phyloP scores from a whole-genome alignment of 35 echinoderm and acorn worm species.

The Apostichopus japonicus region DNA sequence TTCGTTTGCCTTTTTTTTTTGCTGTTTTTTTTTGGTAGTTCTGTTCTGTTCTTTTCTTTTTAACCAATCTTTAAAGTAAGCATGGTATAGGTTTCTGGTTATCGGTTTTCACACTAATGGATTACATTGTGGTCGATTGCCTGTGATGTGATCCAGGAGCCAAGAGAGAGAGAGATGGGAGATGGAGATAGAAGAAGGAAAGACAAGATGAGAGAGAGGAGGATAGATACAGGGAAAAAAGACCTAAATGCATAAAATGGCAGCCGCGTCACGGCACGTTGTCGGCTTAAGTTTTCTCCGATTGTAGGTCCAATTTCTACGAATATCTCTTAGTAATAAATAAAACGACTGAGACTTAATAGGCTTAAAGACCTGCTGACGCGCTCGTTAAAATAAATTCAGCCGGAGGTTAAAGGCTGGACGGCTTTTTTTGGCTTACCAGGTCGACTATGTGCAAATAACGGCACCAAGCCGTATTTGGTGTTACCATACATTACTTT shows the following conservation, averaged over 20 bases:
- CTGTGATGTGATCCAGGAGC: neutral
- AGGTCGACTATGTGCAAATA: neutral
- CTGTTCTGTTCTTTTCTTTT: neutral
- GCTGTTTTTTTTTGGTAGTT: neutral
- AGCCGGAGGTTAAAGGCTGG: neutral
- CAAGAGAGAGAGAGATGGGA: neutral
- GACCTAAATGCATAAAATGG: slow-evolving; percentile 15
- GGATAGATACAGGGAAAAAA: neutral
- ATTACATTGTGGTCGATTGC: slow-evolving; percentile 11
- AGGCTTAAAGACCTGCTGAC: slow-evolving; percentile 1
- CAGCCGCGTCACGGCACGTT: slow-evolving; percentile 8
- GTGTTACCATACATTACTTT: neutral
- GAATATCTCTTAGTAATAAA: neutral
- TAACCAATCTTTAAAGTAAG: slow-evolving; percentile 34
- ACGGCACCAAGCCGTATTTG: neutral
- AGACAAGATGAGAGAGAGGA: neutral
- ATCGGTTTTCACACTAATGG: slow-evolving; percentile 9
- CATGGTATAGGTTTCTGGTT: slow-evolving; percentile 23
- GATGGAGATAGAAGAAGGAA: neutral
- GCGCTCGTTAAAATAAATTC: slow-evolving; percentile 23
- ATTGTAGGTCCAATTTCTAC: neutral
- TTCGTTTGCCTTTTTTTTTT: neutral
- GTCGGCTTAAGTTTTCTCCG: slow-evolving; percentile 8
- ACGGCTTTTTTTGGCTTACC: neutral
- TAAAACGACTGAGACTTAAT: neutral